Evolutionary conservation across 2,888 invertebrate species (phyloP).

Genomic region (Drosophila monieri): DNA sequence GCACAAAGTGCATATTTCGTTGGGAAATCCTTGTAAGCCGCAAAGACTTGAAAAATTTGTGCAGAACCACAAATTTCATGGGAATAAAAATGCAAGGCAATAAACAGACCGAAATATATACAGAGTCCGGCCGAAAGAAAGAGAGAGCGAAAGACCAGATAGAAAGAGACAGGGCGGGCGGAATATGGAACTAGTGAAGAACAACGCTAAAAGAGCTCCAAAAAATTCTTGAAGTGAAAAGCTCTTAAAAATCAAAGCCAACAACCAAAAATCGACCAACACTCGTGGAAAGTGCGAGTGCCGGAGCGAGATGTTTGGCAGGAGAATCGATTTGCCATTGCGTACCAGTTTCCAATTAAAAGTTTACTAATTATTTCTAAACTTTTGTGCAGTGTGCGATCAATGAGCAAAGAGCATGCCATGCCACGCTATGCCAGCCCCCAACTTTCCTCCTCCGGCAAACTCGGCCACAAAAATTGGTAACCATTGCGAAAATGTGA

Average conservation of each 20-base stretch:
- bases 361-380: constrained; percentile 79
- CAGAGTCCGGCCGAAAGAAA: too few relatives aligned
- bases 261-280: constrained; percentile 68
- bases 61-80: constrained; percentile 71
- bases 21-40: constrained; percentile 74
- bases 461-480: constrained; percentile 54
- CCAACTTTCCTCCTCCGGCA: constrained; percentile 30
- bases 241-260: constrained; percentile 75
- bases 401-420: constrained; percentile 75
- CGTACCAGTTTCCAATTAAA: constrained; percentile 78
- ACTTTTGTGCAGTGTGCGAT: constrained; percentile 72
- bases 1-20: constrained; percentile 50
- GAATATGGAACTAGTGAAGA: constrained; percentile 4
- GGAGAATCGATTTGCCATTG: constrained; percentile 69
- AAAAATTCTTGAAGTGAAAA: constrained; percentile 67
- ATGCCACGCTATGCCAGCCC: constrained; percentile 54
- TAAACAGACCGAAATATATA: constrained; percentile 51
- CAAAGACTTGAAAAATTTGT: constrained; percentile 77
- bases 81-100: constrained; percentile 77
- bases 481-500: constrained; percentile 50
- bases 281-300: constrained; percentile 53
- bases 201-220: constrained; percentile 66
- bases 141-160: background rate
- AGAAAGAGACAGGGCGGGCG: background rate
- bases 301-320: constrained; percentile 10